A percentile compares a stretch with the other conserved stretches of the same genome.
phyloP scores from a whole-genome alignment of 2,113 vertebrate genomes.

The Apodemus speciosus region DNA sequence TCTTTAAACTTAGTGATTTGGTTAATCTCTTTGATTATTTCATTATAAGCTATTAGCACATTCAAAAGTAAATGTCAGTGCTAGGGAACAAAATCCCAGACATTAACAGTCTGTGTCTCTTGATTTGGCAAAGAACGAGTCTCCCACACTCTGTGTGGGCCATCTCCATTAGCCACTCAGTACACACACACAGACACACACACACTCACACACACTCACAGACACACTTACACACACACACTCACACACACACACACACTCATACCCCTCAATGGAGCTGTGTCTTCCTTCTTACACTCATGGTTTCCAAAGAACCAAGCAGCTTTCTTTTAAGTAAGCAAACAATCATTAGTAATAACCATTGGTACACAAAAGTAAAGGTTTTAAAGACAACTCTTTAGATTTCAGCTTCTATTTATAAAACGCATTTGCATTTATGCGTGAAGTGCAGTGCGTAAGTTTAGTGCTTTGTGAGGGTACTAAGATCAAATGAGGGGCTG shows the following conservation, averaged over 20 bases:
- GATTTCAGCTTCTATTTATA: slow-evolving; percentile 1
- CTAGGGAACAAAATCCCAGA: neutral
- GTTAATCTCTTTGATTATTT: slow-evolving; percentile 11
- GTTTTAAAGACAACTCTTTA: neutral
- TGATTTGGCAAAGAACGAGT: neutral
- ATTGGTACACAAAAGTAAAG: neutral
- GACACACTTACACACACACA: neutral
- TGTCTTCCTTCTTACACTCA: neutral
- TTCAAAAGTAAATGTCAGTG: neutral
- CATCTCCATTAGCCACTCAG: neutral
- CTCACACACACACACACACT: neutral
- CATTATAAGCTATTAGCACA: neutral
- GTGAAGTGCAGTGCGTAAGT: neutral
- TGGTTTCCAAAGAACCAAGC: neutral
- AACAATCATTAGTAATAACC: neutral
- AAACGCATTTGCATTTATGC: neutral
- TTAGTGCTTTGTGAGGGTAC: neutral
- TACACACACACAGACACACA: neutral
- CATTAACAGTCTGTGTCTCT: neutral
- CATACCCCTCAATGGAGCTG: neutral
- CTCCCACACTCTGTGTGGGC: neutral
- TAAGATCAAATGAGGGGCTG: neutral
- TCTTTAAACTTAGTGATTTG: slow-evolving; percentile 16
- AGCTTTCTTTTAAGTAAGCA: neutral
- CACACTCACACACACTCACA: neutral